Evolutionary conservation across 53 echinoderm and acorn worm species (phyloP).

Genomic region (Paracentrotus lividus): DNA sequence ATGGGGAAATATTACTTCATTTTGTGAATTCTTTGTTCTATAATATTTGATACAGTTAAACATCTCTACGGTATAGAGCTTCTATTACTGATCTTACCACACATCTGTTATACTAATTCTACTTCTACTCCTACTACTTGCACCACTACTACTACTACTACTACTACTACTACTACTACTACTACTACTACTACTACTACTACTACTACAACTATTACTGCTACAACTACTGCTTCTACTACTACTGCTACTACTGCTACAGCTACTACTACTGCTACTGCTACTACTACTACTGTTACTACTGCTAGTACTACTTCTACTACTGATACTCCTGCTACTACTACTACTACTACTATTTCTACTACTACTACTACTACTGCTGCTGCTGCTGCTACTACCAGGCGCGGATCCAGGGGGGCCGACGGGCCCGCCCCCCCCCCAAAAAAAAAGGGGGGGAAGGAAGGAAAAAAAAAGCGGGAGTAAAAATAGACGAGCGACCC

Average conservation of each 20-base stretch:
- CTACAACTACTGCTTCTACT: background rate
- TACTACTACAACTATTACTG: constrained; percentile 36
- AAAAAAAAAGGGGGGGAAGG: too few species aligned
- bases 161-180: constrained; percentile 10
- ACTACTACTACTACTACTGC: background rate
- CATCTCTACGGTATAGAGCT: too few species aligned
- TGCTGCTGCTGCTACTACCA: background rate
- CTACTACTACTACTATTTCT: background rate
- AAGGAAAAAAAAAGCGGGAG: too few species aligned
- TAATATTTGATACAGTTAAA: too few species aligned
- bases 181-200: constrained; percentile 21
- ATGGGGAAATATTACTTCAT: too few species aligned
- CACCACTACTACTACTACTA: constrained; percentile 40
- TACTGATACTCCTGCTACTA: background rate
- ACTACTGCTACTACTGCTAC: constrained; percentile 8
- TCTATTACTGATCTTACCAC: background rate
- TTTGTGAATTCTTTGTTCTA: too few species aligned
- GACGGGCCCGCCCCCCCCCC: too few species aligned
- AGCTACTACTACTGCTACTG: background rate
- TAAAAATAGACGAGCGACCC: too few species aligned
- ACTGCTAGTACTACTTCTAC: background rate
- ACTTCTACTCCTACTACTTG: constrained; percentile 13
- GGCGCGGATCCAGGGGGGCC: too few species aligned
- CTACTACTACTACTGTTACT: background rate
- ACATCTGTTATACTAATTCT: constrained; percentile 22